These are phyloP conservation scores for Lumbricus terrestris DNA, from an alignment of 2,888 invertebrate genomes.

Conservation along the genomic window DNA sequence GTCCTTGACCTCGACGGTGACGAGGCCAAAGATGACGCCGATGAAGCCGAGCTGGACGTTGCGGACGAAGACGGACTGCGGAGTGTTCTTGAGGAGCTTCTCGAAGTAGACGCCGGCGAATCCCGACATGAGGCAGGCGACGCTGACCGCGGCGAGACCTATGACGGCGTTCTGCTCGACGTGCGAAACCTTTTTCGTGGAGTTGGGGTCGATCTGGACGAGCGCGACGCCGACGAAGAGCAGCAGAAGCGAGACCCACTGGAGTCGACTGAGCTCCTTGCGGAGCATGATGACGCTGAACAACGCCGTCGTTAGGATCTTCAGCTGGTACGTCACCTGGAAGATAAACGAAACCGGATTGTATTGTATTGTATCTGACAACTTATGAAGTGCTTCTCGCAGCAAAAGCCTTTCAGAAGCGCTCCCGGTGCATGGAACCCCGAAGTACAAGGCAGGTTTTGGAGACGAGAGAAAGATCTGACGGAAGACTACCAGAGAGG, in stretches of 20 bases:
- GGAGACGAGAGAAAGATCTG: no score
- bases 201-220: conserved; percentile 59
- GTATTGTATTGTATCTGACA: no score
- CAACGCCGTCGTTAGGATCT: conserved; percentile 63
- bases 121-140: conserved; percentile 76
- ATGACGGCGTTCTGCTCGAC: conserved; percentile 45
- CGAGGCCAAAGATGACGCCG: conserved; percentile 84
- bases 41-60: conserved; percentile 92
- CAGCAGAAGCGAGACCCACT: conserved; percentile 61
- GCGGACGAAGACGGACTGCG: conserved; percentile 87
- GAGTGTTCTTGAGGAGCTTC: conserved; percentile 75
- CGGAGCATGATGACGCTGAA: conserved; percentile 61
- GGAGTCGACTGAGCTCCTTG: conserved; percentile 54
- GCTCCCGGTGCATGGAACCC: no score
- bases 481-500: no score
- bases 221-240: conserved; percentile 61
- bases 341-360: neutral
- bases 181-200: conserved; percentile 22
- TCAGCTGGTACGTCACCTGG: conserved; percentile 63
- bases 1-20: conserved; percentile 70
- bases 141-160: conserved; percentile 52
- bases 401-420: no score
- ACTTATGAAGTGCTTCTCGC: no score
- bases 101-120: conserved; percentile 98
- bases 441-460: no score